phyloP scores from a whole-genome alignment of 2,888 invertebrate genomes.

The Cinara cedri region DNA sequence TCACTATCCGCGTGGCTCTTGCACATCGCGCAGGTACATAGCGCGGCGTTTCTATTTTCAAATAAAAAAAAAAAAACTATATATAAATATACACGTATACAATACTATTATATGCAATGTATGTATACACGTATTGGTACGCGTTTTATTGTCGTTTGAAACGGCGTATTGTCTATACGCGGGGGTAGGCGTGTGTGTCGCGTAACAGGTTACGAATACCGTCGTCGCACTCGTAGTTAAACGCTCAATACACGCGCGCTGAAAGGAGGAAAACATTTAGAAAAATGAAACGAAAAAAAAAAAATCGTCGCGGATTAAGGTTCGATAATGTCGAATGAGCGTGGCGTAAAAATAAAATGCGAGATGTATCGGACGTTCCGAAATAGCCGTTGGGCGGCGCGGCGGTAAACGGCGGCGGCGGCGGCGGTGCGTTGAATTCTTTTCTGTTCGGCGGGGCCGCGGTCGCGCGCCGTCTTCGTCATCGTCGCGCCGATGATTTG shows the following conservation, averaged over 20 bases:
- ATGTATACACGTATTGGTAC: no score
- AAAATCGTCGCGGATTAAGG: conserved; percentile 49
- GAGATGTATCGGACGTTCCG: conserved; percentile 43
- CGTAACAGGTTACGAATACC: no score
- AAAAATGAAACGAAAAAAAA: conserved; percentile 54
- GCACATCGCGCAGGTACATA: neutral
- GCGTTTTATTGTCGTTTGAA: no score
- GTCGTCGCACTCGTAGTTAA: no score
- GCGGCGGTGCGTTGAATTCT: conserved; percentile 43
- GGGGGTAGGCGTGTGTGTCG: no score
- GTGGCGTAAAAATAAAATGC: no score
- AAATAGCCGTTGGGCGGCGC: conserved; percentile 47
- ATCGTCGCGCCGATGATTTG: conserved; percentile 22
- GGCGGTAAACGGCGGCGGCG: conserved; percentile 13
- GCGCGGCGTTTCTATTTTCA: neutral
- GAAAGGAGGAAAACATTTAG: no score
- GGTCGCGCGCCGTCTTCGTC: conserved; percentile 22
- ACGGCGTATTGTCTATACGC: conserved; percentile 29
- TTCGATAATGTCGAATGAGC: no score
- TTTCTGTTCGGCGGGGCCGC: conserved; percentile 43
- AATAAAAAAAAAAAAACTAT: no score
- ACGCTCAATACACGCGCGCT: neutral
- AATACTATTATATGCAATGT: no score
- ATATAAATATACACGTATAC: no score
- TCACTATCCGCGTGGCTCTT: no score